Percentiles rank a stretch among this genome's conserved stretches.
Evolutionary conservation across 64 coral and sea anemone genomes (phyloP).

Genomic region (Pachyseris speciosa): DNA sequence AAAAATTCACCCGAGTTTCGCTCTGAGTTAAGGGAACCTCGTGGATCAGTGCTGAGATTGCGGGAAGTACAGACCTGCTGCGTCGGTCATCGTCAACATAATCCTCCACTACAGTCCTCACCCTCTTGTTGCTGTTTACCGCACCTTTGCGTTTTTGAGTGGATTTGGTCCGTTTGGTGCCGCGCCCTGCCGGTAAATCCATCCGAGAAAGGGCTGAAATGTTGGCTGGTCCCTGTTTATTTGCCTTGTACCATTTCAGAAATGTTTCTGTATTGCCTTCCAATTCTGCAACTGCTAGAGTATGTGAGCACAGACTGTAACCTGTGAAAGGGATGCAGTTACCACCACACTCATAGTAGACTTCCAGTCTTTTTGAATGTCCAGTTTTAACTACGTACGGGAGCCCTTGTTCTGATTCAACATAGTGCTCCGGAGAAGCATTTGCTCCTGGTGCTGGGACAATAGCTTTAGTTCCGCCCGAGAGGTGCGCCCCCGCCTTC

Average conservation of each 20-base stretch:
- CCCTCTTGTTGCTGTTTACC: constrained; percentile 57
- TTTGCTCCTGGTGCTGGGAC: constrained; percentile 34
- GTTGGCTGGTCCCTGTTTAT: constrained; percentile 26
- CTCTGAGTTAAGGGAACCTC: too few species aligned
- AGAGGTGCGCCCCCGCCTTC: neutral
- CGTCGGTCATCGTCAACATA: neutral
- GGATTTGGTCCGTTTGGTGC: constrained; percentile 45
- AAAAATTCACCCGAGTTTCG: too few species aligned
- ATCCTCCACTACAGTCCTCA: constrained; percentile 44
- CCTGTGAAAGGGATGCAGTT: constrained; percentile 44
- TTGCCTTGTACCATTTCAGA: constrained; percentile 42
- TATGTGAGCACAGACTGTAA: constrained; percentile 62
- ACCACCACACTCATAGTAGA: constrained; percentile 36
- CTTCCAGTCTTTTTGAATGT: neutral
- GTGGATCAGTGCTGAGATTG: neutral
- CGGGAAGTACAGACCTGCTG: neutral
- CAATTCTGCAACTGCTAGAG: constrained; percentile 58
- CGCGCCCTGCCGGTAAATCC: constrained; percentile 49
- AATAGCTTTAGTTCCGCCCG: neutral
- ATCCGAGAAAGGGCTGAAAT: constrained; percentile 12
- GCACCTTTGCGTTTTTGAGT: constrained; percentile 68
- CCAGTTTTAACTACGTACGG: constrained; percentile 18
- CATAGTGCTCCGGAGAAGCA: neutral
- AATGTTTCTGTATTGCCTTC: constrained; percentile 10
- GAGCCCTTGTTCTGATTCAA: neutral